phyloP scores from a whole-genome alignment of 1,140 invertebrate genomes.

The Varroa destructor region DNA sequence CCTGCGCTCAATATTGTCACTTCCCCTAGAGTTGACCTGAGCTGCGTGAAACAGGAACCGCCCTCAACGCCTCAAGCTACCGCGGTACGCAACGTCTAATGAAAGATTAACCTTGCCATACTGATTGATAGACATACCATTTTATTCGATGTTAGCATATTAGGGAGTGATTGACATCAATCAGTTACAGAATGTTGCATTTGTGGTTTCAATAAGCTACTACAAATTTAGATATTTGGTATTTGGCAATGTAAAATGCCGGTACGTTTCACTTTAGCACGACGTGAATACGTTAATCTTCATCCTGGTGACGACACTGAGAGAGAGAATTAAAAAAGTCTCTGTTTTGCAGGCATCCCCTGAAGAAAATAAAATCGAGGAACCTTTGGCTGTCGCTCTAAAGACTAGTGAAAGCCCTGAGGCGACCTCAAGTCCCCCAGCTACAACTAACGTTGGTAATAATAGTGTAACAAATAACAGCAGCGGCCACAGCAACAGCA shows the following conservation, averaged over 20 bases:
- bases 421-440: slow-evolving; percentile 6
- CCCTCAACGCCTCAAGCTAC: slow-evolving; percentile 28
- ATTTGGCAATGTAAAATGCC: no score
- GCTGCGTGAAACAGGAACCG: slow-evolving; percentile 28
- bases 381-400: not conserved
- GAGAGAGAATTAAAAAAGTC: not conserved
- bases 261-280: no score
- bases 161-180: not conserved
- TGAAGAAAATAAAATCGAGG: slow-evolving; percentile 12
- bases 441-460: not conserved
- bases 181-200: not conserved
- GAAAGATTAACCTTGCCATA: not conserved
- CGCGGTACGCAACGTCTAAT: not conserved
- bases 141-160: no score
- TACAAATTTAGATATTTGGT: no score
- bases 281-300: no score
- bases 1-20: slow-evolving; percentile 30
- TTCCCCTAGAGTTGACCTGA: slow-evolving; percentile 22
- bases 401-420: slow-evolving; percentile 16
- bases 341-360: slow-evolving; percentile 15
- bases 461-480: no score
- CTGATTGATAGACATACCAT: not conserved
- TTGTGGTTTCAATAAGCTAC: not conserved
- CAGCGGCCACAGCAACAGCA: no score
- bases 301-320: not conserved